Base-by-base conservation (phyloP, 2,888 invertebrate species). In the Alentia gelatinosa region DNA sequence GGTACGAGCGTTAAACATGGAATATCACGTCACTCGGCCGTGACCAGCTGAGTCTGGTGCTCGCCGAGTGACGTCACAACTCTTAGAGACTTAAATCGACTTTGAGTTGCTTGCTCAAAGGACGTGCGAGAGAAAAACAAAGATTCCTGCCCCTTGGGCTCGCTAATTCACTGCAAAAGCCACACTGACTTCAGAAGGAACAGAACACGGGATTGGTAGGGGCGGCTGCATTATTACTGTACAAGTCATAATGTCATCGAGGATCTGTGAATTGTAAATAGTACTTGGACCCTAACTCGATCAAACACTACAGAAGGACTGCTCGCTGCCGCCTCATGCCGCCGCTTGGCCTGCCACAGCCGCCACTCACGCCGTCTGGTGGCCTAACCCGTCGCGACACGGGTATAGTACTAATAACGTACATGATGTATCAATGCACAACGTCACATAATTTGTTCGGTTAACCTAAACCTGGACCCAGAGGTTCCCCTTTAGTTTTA, bases 331-430 rank as follows among this genome's bases (percentile, higher is more conserved):
- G 47, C 47, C 42, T 42, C 86, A 86, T 86, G 86, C 86, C 86
- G 86, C 86, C 47, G 47, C 35, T 30, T 42, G 42, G 30, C 86
- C 50, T 47, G 86, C 86, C 86, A 86, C 86, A 30, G 35, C 86
- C 86, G 86, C 86, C 86, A 42, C 86, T 86, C 83, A n/a, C 26
- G 68, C 30, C 68, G 15, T 23, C 79, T 19, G 39, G 79, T n/a
- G 39, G 79, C 79, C 39, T 19, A 79, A 79, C 7, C 26, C 30
- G 26, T 56, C 12, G n/a, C 56, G n/a, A n/a, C 56, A 56, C 19
- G n/a, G 56, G n/a, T n/a, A n/a, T 56, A 56, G 56, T 56, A n/a
- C 56, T 56, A 56, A 56, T n/a, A 19, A n/a, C 19, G 19, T 3
- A 56, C 19, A 56, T 5, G 56, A 56, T n/a, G n/a, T n/a, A n/a